Evolutionary conservation across 1,140 invertebrate genomes (phyloP).

Genomic region (Maconellicoccus hirsutus): DNA sequence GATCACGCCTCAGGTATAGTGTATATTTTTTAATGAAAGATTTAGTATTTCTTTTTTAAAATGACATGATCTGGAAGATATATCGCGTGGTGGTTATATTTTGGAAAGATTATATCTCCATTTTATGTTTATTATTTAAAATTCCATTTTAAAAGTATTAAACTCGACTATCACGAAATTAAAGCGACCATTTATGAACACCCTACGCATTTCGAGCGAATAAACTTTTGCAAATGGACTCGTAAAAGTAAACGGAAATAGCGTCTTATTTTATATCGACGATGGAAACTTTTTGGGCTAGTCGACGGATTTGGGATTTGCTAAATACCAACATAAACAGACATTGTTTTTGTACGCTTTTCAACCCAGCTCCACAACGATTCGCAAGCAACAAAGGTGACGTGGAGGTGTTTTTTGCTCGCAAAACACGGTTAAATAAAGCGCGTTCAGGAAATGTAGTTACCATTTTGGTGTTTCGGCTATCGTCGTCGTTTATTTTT

Average conservation of each 20-base stretch:
- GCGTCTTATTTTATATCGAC: slow-evolving; percentile 28
- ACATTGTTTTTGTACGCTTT: neutral
- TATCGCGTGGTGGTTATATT: no score
- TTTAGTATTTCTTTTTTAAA: no score
- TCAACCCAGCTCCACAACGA: no score
- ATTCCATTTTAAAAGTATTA: no score
- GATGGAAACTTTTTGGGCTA: neutral
- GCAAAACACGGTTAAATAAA: neutral
- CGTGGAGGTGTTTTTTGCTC: neutral
- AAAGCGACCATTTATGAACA: neutral
- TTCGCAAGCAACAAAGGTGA: no score
- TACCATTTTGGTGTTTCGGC: neutral
- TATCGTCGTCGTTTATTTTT: neutral
- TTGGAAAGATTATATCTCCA: no score
- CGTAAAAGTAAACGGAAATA: slow-evolving; percentile 29
- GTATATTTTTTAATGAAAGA: no score
- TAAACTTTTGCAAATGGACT: slow-evolving; percentile 29
- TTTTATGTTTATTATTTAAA: no score
- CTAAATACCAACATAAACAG: neutral
- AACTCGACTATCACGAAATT: no score
- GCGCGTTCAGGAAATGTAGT: neutral
- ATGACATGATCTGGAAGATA: no score
- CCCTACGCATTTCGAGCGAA: slow-evolving; percentile 6
- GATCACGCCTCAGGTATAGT: no score
- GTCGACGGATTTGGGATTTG: slow-evolving; percentile 2